phyloP scores from a whole-genome alignment of 2,113 vertebrate genomes.

The Carassius carassius region DNA sequence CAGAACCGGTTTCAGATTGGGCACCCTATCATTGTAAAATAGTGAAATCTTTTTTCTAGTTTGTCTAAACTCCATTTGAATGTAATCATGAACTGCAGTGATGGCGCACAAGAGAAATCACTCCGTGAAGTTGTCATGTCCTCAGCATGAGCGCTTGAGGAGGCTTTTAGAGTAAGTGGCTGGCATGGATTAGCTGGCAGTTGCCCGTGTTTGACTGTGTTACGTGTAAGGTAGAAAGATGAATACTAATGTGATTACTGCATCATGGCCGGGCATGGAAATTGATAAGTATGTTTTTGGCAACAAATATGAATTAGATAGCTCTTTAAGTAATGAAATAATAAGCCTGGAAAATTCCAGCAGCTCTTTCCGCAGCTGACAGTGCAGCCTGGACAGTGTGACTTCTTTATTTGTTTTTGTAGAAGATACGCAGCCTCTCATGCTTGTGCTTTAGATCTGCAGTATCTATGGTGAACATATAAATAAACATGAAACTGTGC shows the following conservation, averaged over 20 bases:
- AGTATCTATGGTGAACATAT: constrained; percentile 54
- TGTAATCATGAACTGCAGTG: constrained; percentile 18
- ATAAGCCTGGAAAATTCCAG: constrained; percentile 4
- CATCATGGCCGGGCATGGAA: constrained; percentile 31
- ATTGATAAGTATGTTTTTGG: constrained; percentile 43
- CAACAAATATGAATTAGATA: neutral
- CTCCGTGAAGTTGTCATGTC: constrained; percentile 13
- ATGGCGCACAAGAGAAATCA: constrained; percentile 6
- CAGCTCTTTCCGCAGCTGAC: neutral
- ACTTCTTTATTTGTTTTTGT: constrained; percentile 18
- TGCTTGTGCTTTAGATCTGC: constrained; percentile 41
- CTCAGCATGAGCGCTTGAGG: constrained; percentile 30
- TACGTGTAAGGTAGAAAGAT: constrained; percentile 45
- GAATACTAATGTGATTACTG: constrained; percentile 62
- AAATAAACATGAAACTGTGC: constrained; percentile 50
- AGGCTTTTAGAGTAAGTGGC: constrained; percentile 51
- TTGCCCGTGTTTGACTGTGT: constrained; percentile 45
- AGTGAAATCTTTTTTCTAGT: constrained; percentile 3
- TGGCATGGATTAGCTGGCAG: constrained; percentile 43
- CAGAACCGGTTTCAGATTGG: neutral
- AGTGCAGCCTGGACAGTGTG: neutral
- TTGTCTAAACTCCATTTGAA: constrained; percentile 11
- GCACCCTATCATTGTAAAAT: neutral
- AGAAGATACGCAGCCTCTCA: neutral
- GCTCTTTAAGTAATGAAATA: constrained; percentile 24